These are phyloP conservation scores for Colostygia pectinataria DNA, from an alignment of 2,888 invertebrate genomes.

Conservation along the genomic window DNA sequence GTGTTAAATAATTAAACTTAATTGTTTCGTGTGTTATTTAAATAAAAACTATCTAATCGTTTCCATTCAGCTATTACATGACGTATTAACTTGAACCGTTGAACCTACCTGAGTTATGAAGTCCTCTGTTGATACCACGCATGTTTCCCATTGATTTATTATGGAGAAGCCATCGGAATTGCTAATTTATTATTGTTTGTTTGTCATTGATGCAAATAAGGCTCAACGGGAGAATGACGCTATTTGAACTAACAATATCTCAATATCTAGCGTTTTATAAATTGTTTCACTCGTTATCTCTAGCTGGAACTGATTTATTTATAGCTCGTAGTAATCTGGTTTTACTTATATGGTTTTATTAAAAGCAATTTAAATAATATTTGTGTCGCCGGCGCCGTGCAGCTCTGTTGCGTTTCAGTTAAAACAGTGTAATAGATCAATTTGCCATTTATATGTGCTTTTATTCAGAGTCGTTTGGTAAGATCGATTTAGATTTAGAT, in stretches of 20 bases:
- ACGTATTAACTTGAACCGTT: slow-evolving; percentile 1
- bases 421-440: no score
- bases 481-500: no score
- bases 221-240: slow-evolving; percentile 24
- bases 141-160: slow-evolving; percentile 53
- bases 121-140: slow-evolving; percentile 44
- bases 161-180: slow-evolving; percentile 43
- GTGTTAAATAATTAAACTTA: no score
- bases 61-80: slow-evolving; percentile 9
- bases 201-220: slow-evolving; percentile 39
- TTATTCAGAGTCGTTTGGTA: no score
- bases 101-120: slow-evolving; percentile 25
- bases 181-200: slow-evolving; percentile 53
- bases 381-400: no score
- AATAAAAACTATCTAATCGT: not conserved
- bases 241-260: slow-evolving; percentile 18
- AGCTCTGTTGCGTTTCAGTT: no score
- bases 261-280: slow-evolving; percentile 15
- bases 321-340: no score
- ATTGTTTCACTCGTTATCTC: slow-evolving; percentile 10
- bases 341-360: no score
- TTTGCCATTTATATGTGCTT: no score
- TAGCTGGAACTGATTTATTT: slow-evolving; percentile 7
- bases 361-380: no score
- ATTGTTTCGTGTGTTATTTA: no score